phyloP scores from a whole-genome alignment of 1,140 invertebrate species.

The Campoletis sonorensis region DNA sequence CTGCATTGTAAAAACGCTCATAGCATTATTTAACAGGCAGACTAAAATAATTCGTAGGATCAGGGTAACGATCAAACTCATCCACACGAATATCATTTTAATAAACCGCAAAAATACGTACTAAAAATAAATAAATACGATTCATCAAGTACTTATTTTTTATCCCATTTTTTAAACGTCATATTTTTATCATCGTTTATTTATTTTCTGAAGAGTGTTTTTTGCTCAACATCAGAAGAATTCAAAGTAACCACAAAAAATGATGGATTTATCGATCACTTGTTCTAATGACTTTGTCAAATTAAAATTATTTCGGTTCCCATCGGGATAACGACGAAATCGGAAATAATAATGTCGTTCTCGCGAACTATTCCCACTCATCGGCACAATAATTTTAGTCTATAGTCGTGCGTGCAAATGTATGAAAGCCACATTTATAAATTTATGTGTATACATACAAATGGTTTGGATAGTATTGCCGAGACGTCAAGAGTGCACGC shows the following conservation, averaged over 20 bases:
- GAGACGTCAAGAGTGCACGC: constrained; percentile 25
- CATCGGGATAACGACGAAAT: not conserved
- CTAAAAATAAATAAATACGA: no score
- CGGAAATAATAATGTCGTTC: constrained; percentile 27
- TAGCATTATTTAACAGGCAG: not conserved
- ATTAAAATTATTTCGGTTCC: not conserved
- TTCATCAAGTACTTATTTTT: no score
- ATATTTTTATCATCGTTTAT: no score
- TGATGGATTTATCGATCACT: no score
- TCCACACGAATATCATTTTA: no score
- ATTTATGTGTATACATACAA: not conserved
- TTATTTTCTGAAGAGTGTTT: no score
- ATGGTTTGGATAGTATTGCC: constrained; percentile 4
- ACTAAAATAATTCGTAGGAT: not conserved
- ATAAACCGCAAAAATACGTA: no score
- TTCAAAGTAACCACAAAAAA: no score
- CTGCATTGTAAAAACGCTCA: constrained; percentile 9
- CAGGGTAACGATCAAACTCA: not conserved
- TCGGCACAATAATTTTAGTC: constrained; percentile 26
- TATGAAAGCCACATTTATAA: not conserved
- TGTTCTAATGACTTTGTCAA: no score
- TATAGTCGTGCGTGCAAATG: not conserved
- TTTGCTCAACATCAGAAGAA: no score
- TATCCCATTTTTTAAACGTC: no score
- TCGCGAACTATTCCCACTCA: constrained; percentile 28